Base-by-base conservation (phyloP, 2,888 invertebrate species). In the Volucella bombylans region DNA sequence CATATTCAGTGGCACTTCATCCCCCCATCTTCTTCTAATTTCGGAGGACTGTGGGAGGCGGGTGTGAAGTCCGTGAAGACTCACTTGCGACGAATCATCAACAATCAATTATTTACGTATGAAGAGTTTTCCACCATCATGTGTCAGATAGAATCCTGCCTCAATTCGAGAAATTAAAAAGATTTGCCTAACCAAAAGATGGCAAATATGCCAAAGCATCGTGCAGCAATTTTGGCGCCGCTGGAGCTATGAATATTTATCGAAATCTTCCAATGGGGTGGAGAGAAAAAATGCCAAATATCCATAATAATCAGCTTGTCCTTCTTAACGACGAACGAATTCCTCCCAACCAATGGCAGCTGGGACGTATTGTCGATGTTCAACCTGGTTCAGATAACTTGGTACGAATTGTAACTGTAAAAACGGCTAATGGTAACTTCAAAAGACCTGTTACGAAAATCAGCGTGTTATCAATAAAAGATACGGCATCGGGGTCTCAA, bases 91-190 rank as follows among this genome's bases (percentile, higher is more conserved):
- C n/a, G n/a, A n/a, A n/a, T n/a, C n/a, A n/a, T n/a, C n/a, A n/a
- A n/a, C n/a, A n/a, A n/a, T n/a, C n/a, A n/a, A n/a, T n/a, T 18
- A 1, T 18, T 1, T 18, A 1, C 31, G 4, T 38, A 55, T 38
- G 38, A 57, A n/a, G 57, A 57, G 38, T 57, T 57, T 12, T 31
- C 39, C 14, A 57, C 57, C 38, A 39, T 57, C 39, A 39, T 39
- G 57, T 57, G n/a, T n/a, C n/a, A n/a, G n/a, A n/a, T n/a, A n/a
- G n/a, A n/a, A n/a, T n/a, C n/a, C n/a, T n/a, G n/a, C n/a, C n/a
- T n/a, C n/a, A n/a, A n/a, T n/a, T n/a, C n/a, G n/a, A n/a, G n/a
- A n/a, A n/a, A n/a, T n/a, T n/a, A n/a, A n/a, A n/a, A n/a, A n/a
- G n/a, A n/a, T n/a, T n/a, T n/a, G n/a, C n/a, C n/a, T n/a, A n/a